A percentile compares a stretch with the other conserved stretches of the same genome.
Evolutionary conservation across 2,888 invertebrate species (phyloP).

Genomic region (Tribolium freemani): DNA sequence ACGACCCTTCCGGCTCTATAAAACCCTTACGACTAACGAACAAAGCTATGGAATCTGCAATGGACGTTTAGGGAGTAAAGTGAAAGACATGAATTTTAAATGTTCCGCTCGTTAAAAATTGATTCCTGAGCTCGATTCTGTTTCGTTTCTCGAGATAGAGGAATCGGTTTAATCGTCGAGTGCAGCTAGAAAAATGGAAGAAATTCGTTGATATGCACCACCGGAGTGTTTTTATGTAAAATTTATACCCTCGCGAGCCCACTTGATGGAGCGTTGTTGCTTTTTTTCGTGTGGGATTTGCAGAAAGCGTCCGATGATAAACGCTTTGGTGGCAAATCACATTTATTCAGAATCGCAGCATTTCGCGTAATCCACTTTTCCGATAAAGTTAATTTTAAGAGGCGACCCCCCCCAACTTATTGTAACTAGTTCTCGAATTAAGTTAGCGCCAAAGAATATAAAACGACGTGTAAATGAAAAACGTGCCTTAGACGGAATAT

Average conservation of each 20-base stretch:
- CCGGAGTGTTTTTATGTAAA: constrained; percentile 34
- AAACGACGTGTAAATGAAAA: constrained; percentile 39
- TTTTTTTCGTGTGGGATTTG: constrained; percentile 21
- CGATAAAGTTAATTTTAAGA: constrained; percentile 33
- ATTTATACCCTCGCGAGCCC: constrained; percentile 25
- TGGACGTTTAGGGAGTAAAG: constrained; percentile 52
- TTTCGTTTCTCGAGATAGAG: not conserved
- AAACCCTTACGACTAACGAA: constrained; percentile 55
- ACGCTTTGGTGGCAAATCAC: constrained; percentile 10
- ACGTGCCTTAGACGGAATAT: constrained; percentile 31
- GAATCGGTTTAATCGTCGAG: constrained; percentile 22
- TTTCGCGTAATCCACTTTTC: constrained; percentile 32
- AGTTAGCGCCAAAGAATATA: constrained; percentile 30
- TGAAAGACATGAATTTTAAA: constrained; percentile 55
- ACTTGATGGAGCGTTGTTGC: constrained; percentile 3
- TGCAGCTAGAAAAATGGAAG: constrained; percentile 12
- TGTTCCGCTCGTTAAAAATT: constrained; percentile 29
- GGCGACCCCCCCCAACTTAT: constrained; percentile 34
- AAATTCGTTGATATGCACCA: constrained; percentile 27
- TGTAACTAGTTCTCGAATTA: constrained; percentile 37
- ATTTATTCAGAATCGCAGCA: constrained; percentile 28
- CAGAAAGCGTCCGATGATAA: constrained; percentile 17
- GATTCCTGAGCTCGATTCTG: constrained; percentile 5
- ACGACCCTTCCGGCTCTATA: constrained; percentile 51
- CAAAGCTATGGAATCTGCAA: constrained; percentile 54